phyloP scores from a whole-genome alignment of 2,113 vertebrate species.

The Apaloderma vittatum region DNA sequence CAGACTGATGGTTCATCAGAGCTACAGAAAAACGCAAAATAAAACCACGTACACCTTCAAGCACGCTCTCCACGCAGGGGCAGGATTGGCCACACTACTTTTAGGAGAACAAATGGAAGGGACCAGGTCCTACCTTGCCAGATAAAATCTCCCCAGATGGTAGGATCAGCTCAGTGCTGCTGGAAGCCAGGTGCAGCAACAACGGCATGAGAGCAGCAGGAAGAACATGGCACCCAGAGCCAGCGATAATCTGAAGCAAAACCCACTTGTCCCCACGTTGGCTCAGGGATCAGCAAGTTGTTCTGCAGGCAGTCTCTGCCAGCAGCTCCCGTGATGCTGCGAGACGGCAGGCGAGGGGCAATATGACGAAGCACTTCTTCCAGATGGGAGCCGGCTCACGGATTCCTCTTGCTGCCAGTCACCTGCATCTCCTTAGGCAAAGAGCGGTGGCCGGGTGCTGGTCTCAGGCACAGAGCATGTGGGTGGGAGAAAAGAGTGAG shows the following conservation, averaged over 20 bases:
- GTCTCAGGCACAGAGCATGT: neutral
- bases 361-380: conserved; percentile 34
- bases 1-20: neutral
- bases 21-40: neutral
- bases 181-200: neutral
- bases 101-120: neutral
- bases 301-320: neutral
- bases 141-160: neutral
- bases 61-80: neutral
- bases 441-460: neutral
- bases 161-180: neutral
- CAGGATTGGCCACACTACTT: neutral
- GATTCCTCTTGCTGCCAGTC: neutral
- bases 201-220: neutral
- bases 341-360: neutral
- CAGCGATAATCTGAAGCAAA: conserved; percentile 24
- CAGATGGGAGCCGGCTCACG: neutral
- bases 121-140: conserved; percentile 47
- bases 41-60: neutral
- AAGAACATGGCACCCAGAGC: neutral
- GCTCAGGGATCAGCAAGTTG: neutral
- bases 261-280: neutral
- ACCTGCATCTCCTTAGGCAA: neutral
- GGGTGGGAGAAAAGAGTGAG: neutral
- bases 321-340: neutral